Evolutionary conservation across 2,797 vertebrate species (phyloP).

Genomic region (Danio kyathit): DNA sequence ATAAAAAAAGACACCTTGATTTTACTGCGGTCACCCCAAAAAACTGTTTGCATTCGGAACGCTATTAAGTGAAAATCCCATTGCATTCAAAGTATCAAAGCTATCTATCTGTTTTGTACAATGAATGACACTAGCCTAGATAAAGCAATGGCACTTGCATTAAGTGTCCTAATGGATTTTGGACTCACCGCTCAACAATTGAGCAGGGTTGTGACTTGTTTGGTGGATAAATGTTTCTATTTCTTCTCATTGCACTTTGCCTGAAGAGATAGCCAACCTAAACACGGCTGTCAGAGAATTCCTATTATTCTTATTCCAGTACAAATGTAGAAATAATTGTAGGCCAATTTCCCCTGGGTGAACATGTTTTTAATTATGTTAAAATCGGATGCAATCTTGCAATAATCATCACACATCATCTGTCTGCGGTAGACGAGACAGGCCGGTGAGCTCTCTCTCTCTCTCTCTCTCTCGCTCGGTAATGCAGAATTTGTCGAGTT

Average conservation of each 20-base stretch:
- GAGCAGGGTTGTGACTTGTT: neutral
- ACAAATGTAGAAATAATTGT: constrained; percentile 35
- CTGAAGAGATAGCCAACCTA: constrained; percentile 3
- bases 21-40: neutral
- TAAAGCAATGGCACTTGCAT: neutral
- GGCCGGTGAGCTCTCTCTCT: constrained; percentile 19
- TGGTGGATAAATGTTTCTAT: neutral
- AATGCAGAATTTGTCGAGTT: constrained; percentile 16
- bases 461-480: neutral
- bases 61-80: neutral
- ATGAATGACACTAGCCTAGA: neutral
- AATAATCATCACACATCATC: constrained; percentile 40
- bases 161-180: constrained; percentile 6
- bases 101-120: neutral
- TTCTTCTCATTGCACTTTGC: neutral
- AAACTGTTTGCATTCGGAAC: too few relatives aligned
- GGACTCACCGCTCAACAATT: neutral
- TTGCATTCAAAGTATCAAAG: neutral
- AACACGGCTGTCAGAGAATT: constrained; percentile 4
- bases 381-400: constrained; percentile 21
- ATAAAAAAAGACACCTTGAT: neutral
- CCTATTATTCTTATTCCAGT: neutral
- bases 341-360: constrained; percentile 7
- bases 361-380: constrained; percentile 47
- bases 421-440: constrained; percentile 1